Evolutionary conservation across 2,113 vertebrate genomes (phyloP), one percentile per base, ranked within the genome.

Genomic region (Carassius auratus): DNA sequence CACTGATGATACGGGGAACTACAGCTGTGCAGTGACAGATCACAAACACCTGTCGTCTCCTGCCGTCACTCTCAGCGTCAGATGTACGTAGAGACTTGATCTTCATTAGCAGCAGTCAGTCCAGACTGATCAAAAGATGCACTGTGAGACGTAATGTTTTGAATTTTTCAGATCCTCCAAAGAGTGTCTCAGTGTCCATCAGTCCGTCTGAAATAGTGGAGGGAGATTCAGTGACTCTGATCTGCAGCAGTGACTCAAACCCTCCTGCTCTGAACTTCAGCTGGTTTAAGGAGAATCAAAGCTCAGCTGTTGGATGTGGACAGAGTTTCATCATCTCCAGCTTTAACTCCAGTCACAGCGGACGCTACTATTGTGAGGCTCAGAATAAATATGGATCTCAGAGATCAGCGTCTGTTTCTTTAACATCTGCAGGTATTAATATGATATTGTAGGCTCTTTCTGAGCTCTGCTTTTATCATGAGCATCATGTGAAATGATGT

Each of bases 201-300:
- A 76, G 59, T 62, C 8, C 3, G 7, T 45, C 23, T 76, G 84
- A 66, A 45, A 45, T 45, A 84, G 8, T 26, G 42, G 48, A 59
- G 68, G 81, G 69, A 15, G 71, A 61, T 69, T 86, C 81, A 74
- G 76, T 88, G 69, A 86, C 38, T 86, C 81, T 88, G 81, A 88
- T 3, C 61, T 88, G 87, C 76, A 88, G 1, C 59, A 86, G 76
- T 36, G 80, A 85, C 0, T 8, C 15, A 30, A 61, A 17, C 3
- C 19, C 79, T 23, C 71, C 62, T 59, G 78, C 64, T 19, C 33
- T 38, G 15, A 77, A 1, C 26, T 88, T 52, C 55, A 83, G 33
- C 64, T 88, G 87, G 45, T 45, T 78, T 26, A 26, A 26, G 26
- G 26, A 26, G 26, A 26, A 26, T 26, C 26, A 26, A 26, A 26